Conservation (phyloP, 2,888 invertebrate genomes). For the Imbricaverruca yamaguchii region DNA sequence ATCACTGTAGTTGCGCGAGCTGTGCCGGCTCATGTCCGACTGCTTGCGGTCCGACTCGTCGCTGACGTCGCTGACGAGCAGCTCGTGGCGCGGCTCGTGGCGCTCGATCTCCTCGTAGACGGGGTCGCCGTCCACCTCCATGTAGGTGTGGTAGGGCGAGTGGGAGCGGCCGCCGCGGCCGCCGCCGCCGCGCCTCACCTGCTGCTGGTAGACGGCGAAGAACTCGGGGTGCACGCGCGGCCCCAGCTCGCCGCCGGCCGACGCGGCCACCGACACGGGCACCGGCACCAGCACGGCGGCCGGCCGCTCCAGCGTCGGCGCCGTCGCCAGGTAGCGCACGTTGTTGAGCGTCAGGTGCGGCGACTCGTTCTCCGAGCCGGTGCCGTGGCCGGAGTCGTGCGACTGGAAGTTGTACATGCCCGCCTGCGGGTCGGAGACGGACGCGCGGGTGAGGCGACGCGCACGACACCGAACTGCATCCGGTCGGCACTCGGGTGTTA, state of each 20-base stretch:
- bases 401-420: slow-evolving; percentile 32
- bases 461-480: too few species aligned
- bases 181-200: background rate
- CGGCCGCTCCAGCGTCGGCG: slow-evolving; percentile 29
- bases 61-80: slow-evolving; percentile 66
- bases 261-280: slow-evolving; percentile 12
- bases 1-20: slow-evolving; percentile 70
- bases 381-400: slow-evolving; percentile 33
- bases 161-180: slow-evolving; percentile 38
- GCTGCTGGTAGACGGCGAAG: slow-evolving; percentile 9
- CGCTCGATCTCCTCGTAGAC: slow-evolving; percentile 53
- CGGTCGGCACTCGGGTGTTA: too few species aligned
- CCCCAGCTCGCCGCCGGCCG: slow-evolving; percentile 26
- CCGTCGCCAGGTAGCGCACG: slow-evolving; percentile 30
- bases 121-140: slow-evolving; percentile 65
- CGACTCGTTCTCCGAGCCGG: slow-evolving; percentile 33
- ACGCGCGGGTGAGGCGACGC: too few species aligned
- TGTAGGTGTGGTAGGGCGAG: slow-evolving; percentile 65
- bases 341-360: slow-evolving; percentile 32
- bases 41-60: slow-evolving; percentile 64
- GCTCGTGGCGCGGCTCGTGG: slow-evolving; percentile 46
- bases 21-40: slow-evolving; percentile 60
- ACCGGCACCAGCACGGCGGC: slow-evolving; percentile 15
- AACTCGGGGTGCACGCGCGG: slow-evolving; percentile 27
- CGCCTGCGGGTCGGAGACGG: slow-evolving; percentile 27